phyloP scores from a whole-genome alignment of 2,888 invertebrate species.

The Xestia c-nigrum region DNA sequence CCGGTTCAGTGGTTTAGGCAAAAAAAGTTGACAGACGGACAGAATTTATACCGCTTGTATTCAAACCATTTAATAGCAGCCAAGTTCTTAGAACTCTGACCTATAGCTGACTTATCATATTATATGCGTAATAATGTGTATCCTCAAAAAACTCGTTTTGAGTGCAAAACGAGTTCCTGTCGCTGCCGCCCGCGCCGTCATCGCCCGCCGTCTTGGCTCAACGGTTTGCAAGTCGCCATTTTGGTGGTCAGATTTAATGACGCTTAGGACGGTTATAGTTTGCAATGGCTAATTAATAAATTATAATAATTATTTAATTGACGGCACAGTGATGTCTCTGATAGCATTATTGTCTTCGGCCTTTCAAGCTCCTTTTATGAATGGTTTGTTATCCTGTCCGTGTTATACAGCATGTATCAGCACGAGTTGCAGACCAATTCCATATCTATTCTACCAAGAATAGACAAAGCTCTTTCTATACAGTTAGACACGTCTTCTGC shows the following conservation, averaged over 20 bases:
- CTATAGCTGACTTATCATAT: constrained; percentile 2
- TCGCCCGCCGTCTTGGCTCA: neutral
- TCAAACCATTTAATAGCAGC: neutral
- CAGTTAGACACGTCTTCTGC: no score
- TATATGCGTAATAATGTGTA: neutral
- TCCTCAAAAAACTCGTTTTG: constrained; percentile 44
- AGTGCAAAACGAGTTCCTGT: constrained; percentile 33
- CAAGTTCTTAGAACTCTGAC: constrained; percentile 43
- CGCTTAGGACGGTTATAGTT: neutral
- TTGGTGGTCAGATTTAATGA: neutral
- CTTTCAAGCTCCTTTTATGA: no score
- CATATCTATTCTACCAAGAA: no score
- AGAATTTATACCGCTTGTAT: neutral
- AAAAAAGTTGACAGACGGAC: neutral
- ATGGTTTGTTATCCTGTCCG: no score
- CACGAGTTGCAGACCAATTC: no score
- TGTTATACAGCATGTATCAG: neutral
- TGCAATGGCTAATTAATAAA: neutral
- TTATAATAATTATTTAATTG: neutral
- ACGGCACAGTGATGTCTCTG: no score
- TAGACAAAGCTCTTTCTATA: no score
- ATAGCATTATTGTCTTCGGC: no score
- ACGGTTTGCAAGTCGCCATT: constrained; percentile 1
- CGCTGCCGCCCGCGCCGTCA: neutral
- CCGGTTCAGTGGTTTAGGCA: neutral